Percentiles rank a stretch among this genome's conserved stretches.
Conservation (phyloP, 2,113 vertebrate species). For the Arvicanthis niloticus region DNA sequence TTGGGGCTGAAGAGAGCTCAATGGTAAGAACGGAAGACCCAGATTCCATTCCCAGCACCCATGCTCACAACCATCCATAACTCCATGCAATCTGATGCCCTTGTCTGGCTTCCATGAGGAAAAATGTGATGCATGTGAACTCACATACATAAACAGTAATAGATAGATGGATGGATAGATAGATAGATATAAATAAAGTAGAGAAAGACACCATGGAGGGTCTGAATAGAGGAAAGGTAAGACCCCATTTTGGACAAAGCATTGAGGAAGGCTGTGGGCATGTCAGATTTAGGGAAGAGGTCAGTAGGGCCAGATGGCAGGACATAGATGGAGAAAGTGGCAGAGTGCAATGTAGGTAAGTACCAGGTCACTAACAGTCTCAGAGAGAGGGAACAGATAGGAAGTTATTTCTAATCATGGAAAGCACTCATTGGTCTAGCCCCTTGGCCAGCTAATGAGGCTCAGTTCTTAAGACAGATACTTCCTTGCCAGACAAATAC, state of each 20-base stretch:
- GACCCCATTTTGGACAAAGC: not conserved
- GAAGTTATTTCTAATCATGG: not conserved
- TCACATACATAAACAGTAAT: not conserved
- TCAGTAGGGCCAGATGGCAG: not conserved
- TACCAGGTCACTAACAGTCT: not conserved
- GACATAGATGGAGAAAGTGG: not conserved
- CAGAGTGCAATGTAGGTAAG: not conserved
- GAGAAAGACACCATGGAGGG: not conserved
- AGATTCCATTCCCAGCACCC: not conserved
- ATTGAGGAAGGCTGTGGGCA: not conserved
- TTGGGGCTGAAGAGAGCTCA: not conserved
- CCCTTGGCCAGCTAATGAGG: not conserved
- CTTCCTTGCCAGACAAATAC: not conserved
- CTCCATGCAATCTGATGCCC: not conserved
- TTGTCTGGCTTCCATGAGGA: not conserved
- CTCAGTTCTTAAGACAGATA: not conserved
- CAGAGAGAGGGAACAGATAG: not conserved
- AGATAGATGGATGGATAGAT: not conserved
- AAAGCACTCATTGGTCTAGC: not conserved
- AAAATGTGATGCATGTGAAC: not conserved
- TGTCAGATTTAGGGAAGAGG: not conserved
- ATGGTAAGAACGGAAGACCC: not conserved
- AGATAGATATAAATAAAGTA: accelerated
- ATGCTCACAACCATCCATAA: not conserved
- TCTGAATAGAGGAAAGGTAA: not conserved